Conservation (phyloP, 2,113 vertebrate species). For the Xerus inauris region DNA sequence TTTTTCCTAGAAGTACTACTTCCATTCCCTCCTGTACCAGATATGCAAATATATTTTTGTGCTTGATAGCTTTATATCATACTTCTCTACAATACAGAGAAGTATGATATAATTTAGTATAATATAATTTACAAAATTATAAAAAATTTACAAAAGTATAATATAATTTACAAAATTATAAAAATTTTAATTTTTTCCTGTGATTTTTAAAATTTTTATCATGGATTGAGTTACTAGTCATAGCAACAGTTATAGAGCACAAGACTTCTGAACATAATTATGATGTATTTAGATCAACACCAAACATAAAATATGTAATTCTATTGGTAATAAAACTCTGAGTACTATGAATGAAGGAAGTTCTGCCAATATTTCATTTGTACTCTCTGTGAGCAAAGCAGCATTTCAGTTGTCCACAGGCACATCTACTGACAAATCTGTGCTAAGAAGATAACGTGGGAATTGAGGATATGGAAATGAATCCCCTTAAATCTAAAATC, state of each 20-base stretch:
- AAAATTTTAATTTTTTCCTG: background rate
- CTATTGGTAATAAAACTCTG: background rate
- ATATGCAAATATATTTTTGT: background rate
- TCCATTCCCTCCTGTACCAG: background rate
- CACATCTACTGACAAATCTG: background rate
- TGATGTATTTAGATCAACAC: background rate
- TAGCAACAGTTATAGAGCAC: too few relatives aligned
- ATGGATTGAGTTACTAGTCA: background rate
- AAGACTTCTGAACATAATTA: background rate
- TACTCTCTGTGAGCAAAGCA: too few relatives aligned
- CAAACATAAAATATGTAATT: background rate
- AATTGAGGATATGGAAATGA: background rate
- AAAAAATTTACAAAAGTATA: too few relatives aligned
- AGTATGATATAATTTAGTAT: too few relatives aligned
- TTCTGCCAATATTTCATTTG: accelerated
- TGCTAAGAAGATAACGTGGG: too few relatives aligned
- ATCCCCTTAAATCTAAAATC: background rate
- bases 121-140: too few relatives aligned
- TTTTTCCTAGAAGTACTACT: background rate
- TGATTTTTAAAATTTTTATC: background rate
- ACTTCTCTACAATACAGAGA: background rate
- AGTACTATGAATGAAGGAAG: background rate
- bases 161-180: too few relatives aligned
- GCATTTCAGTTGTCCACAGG: accelerated
- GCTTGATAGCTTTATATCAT: background rate